Conservation (phyloP, 1,140 invertebrate species). For the Aethina tumida region DNA sequence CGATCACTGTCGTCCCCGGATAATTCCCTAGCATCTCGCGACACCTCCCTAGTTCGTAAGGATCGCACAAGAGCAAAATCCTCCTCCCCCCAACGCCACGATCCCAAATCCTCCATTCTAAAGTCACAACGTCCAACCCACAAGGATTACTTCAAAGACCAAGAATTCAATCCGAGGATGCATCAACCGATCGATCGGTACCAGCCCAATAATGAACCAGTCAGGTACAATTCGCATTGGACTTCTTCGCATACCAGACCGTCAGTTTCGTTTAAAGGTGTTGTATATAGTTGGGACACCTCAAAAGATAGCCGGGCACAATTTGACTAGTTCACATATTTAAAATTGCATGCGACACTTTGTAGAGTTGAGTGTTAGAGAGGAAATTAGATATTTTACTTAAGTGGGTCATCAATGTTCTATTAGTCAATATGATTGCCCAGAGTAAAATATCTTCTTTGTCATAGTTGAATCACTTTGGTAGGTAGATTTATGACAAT, state of each 20-base stretch:
- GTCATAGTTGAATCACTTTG: no score
- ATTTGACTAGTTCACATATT: conserved; percentile 7
- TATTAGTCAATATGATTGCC: no score
- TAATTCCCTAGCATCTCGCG: conserved; percentile 30
- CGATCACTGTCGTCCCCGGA: conserved; percentile 47
- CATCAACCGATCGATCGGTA: conserved; percentile 68
- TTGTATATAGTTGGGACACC: conserved; percentile 22
- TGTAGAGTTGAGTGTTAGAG: not conserved
- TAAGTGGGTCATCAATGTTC: no score
- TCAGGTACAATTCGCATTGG: conserved; percentile 39
- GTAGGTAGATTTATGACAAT: no score
- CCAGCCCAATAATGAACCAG: conserved; percentile 43
- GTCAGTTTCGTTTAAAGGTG: conserved; percentile 66
- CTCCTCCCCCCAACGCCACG: conserved; percentile 33
- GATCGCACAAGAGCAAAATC: conserved; percentile 34
- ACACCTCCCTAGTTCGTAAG: conserved; percentile 28
- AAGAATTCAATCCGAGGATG: conserved; percentile 61
- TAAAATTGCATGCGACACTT: conserved; percentile 1
- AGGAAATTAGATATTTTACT: not conserved
- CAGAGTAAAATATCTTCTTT: no score
- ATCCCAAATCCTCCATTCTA: conserved; percentile 46
- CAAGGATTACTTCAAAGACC: conserved; percentile 37
- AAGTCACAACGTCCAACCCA: conserved; percentile 38
- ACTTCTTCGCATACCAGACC: conserved; percentile 45
- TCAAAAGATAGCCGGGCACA: conserved; percentile 8